Evolutionary conservation across 2,888 invertebrate genomes (phyloP), one percentile per base, ranked within the genome.

Genomic region (Macrosoma leucophasiata): DNA sequence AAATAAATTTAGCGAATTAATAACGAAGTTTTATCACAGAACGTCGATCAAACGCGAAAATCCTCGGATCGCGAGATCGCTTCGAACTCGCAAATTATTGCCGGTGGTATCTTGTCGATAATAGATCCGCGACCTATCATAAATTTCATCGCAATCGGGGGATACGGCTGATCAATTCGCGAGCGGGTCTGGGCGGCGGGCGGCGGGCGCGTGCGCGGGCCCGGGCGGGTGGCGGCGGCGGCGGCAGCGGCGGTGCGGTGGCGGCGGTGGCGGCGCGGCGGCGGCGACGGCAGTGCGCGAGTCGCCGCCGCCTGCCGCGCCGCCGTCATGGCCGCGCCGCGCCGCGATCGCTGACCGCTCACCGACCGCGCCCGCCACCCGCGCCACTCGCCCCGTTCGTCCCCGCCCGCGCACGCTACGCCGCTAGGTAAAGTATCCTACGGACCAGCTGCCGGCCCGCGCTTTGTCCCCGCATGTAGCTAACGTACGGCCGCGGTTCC

Each of bases 81-180:
- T 29, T 7, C 3, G 9, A 11, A 3, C 6, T 23, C 13, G 28
- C 42, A 51, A 61, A 58, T 61, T 55, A 58, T 57, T 53, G 56
- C 54, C 53, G 57, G 54, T 50, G 61, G 55, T 66, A 70, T 69
- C 63, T 61, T 62, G 62, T 72, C 75, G 73, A 75, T 76, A 70
- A 72, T 71, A 73, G 75, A 77, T 78, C 76, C 70, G 69, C 74
- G 73, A 71, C 58, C 69, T 73, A 72, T 78, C 76, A 77, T 81
- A 79, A 78, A 79, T 79, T 79, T 77, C 66, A 75, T 76, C 73
- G 75, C 75, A 74, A 75, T 76, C 73, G 71, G 59, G n/a, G 75
- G 72, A 73, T 74, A 72, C 66, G 70, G 70, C 72, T 78, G 81
- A 79, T 79, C 79, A 79, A 79, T 79, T 68, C 56, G 65, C 46